Conservation (phyloP, 2,113 vertebrate species). For the Pseudorhombus dupliciocellatus region DNA sequence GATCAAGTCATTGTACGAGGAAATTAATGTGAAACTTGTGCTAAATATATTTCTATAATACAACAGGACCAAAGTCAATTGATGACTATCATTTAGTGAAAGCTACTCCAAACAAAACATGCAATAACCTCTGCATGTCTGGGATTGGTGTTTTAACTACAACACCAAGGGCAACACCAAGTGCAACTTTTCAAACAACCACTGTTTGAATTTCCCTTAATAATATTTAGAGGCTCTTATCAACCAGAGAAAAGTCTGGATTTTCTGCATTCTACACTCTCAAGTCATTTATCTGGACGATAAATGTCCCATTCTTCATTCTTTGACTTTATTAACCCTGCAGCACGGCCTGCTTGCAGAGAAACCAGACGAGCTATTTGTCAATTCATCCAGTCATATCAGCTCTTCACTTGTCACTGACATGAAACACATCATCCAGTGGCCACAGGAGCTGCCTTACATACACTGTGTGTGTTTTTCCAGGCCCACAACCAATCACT, state of each 20-base stretch:
- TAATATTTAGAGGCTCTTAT: no score
- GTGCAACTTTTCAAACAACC: not conserved
- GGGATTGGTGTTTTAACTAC: slow-evolving; percentile 30
- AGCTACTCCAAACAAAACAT: slow-evolving; percentile 46
- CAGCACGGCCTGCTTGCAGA: not conserved
- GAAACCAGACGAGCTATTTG: slow-evolving; percentile 6
- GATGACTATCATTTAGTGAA: slow-evolving; percentile 11
- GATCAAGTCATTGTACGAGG: slow-evolving; percentile 13
- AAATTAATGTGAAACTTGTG: slow-evolving; percentile 25
- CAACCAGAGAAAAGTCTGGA: no score
- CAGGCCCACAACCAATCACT: no score
- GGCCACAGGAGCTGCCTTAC: slow-evolving; percentile 4
- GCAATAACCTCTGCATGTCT: slow-evolving; percentile 17
- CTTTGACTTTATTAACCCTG: not conserved
- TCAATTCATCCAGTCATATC: slow-evolving; percentile 17
- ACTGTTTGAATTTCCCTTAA: not conserved
- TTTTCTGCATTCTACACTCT: not conserved
- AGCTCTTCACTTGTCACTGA: slow-evolving; percentile 28
- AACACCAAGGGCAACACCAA: not conserved
- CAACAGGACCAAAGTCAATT: not conserved
- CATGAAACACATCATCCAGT: slow-evolving; percentile 24
- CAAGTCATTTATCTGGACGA: not conserved
- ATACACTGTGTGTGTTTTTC: slow-evolving; percentile 10
- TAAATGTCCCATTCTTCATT: not conserved
- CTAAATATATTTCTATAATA: slow-evolving; percentile 14